These are phyloP conservation scores for Paedocypris micromegethes DNA, from an alignment of 2,797 vertebrate genomes.

Conservation along the genomic window DNA sequence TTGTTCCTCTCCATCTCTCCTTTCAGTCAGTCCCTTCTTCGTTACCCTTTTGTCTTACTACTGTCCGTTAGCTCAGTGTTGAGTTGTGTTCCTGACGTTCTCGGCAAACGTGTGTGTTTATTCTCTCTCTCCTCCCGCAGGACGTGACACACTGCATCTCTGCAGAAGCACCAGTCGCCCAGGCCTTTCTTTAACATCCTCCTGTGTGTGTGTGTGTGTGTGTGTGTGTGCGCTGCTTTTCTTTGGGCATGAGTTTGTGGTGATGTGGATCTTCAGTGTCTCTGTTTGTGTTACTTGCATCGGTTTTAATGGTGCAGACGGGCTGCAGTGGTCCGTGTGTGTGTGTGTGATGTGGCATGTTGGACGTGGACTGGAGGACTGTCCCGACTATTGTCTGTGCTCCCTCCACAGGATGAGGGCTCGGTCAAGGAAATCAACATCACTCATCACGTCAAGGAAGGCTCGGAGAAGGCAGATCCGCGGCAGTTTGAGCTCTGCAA, in stretches of 20 bases:
- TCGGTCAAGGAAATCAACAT: slow-evolving; percentile 67
- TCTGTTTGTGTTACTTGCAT: slow-evolving; percentile 1
- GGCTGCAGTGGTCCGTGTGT: not conserved
- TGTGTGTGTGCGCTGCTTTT: slow-evolving; percentile 7
- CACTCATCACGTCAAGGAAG: slow-evolving; percentile 83
- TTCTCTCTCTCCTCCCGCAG: slow-evolving; percentile 19
- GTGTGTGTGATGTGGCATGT: not conserved
- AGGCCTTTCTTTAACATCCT: slow-evolving; percentile 17
- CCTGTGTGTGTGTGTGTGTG: not conserved
- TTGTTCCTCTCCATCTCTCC: not conserved
- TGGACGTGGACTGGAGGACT: not conserved
- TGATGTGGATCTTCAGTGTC: slow-evolving; percentile 7
- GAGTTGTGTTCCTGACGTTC: too few species aligned
- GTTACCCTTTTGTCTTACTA: not conserved
- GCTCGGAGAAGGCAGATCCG: slow-evolving; percentile 84
- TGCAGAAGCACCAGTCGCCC: slow-evolving; percentile 18
- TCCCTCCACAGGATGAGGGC: slow-evolving; percentile 62
- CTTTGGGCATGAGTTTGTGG: slow-evolving; percentile 15
- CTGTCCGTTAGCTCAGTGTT: too few species aligned
- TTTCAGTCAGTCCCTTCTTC: not conserved
- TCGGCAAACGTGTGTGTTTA: not conserved
- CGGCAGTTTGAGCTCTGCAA: slow-evolving; percentile 93
- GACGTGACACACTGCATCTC: slow-evolving; percentile 10
- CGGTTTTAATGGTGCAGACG: not conserved
- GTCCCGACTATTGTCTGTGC: not conserved